Conservation (phyloP, 35 echinoderm and acorn worm genomes). For the Heliocidaris tuberculata region DNA sequence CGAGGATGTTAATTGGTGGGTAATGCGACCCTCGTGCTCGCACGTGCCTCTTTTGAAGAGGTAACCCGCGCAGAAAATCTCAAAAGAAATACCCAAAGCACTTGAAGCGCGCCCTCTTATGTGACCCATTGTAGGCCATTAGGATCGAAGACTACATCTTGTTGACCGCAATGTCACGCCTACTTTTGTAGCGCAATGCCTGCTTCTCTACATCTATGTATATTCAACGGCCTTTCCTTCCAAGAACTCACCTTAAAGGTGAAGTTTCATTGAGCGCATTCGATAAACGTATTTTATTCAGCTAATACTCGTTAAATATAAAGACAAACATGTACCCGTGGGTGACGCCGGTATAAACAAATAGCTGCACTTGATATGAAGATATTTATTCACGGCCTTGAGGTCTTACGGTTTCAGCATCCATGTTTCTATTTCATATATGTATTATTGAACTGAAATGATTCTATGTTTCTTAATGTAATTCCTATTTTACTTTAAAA, state of each 20-base stretch:
- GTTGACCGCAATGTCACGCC: slow-evolving; percentile 16
- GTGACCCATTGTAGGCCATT: neutral
- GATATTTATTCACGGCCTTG: too few relatives aligned
- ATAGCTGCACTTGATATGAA: too few relatives aligned
- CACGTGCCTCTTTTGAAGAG: neutral
- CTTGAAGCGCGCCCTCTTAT: slow-evolving; percentile 18
- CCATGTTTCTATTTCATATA: too few relatives aligned
- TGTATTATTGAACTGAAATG: too few relatives aligned
- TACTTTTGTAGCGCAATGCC: neutral
- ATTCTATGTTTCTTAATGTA: too few relatives aligned
- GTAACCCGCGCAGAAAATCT: neutral
- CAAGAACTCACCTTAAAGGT: neutral
- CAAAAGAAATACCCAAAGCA: neutral
- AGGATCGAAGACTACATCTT: neutral
- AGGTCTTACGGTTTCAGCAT: too few relatives aligned
- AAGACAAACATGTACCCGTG: neutral
- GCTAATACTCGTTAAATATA: neutral
- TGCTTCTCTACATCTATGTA: neutral
- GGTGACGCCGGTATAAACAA: too few relatives aligned
- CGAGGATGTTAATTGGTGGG: slow-evolving; percentile 25
- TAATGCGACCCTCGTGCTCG: neutral
- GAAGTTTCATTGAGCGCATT: neutral
- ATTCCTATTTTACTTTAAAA: too few relatives aligned
- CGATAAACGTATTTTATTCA: neutral
- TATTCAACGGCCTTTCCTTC: neutral